Base-by-base conservation (phyloP, 2,797 vertebrate genomes). In the Hafferia zeledoni region DNA sequence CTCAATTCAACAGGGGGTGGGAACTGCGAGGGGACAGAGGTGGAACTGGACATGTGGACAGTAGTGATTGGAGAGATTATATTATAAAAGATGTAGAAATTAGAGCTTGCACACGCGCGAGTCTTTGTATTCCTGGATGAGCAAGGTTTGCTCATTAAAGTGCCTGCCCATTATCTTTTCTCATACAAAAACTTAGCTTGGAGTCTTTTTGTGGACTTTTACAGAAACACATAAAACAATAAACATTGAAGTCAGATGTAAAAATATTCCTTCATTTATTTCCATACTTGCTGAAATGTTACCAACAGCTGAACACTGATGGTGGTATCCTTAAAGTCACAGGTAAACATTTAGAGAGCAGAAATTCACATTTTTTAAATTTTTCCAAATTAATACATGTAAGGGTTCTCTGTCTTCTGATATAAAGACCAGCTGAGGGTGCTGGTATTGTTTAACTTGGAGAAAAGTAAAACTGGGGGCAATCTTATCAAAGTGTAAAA, bases 321-420 rank as follows among this genome's bases (percentile, higher is more conserved):
- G 5, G 17, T 43, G 8, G 9, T 39, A 33, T 77, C 47, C 72
- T 74, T n/a, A 44, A 65, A 20, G 28, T 0, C 50, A 30, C 39
- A 74, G 13, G 16, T 46, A 65, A 55, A 35, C 14, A 28, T 65
- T 37, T 14, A 80, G 17, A 69, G 25, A 52, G 25, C 11, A 52
- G 24, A 65, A 86, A 67, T 43, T 11, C 1, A 0, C 6, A 13
- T 46, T 53, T 35, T 46, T 25, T 2, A 28, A 31, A 19, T 53
- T 83, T 87, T 80, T 59, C 19, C 24, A 68, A 59, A 17, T 77
- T 57, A 68, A 59, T 33, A 56, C 2, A 56, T 12, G 28, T 30
- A 59, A 31, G 10, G 2, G 5, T 61, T 37, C 43, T 69, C 27
- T 53, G 24, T 33, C 24, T 64, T 55, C 22, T 64, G 13, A 33